Base-by-base conservation (phyloP, 2,888 invertebrate species). In the Oligia strigilis region DNA sequence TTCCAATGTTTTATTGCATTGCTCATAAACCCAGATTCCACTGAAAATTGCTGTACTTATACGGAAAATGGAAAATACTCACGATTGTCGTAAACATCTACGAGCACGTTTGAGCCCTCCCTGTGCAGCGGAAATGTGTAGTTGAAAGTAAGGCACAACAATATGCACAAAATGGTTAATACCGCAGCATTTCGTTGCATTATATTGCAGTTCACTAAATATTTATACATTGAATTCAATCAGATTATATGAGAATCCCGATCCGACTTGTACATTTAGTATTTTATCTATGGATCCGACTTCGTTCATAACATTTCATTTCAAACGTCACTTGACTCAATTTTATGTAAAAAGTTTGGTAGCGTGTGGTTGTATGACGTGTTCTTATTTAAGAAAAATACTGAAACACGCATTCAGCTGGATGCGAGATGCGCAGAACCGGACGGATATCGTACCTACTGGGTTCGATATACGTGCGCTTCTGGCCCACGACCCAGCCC, bases 121-220 rank as follows among this genome's bases (percentile, higher is more conserved):
- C 93, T 92, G 40, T 93, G 93, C 60, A 95, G 88, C 19, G 96
- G 94, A 83, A 96, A 94, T 6, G 96, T 96, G 80, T 93, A 96
- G 88, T 95, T 95, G 49, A 95, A 93, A 55, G 93, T 92, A 19
- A 96, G 89, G 76, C 94, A 95, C 67, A 95, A 81, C 64, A 96
- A 83, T n/a, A 95, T 85, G 84, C 92, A 94, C 14, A 92, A 85
- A 3, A 92, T 86, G 9, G 92, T 91, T 58, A 95, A 84, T 77
- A 93, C 85, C 17, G 91, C 91, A 4, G 91, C 90, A 88, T 93
- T 93, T 83, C 90, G 93, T 52, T 91, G 91, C 95, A 96, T 96
- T 90, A 87, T 92, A 69, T 73, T 74, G 74, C 67, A 65, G 70
- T 43, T 82, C 11, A 75, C 67, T 13, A 85, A 84, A 81, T 88